Evolutionary conservation across 2,888 invertebrate species (phyloP), one percentile per base, ranked within the genome.

Genomic region (Philonicus albiceps): DNA sequence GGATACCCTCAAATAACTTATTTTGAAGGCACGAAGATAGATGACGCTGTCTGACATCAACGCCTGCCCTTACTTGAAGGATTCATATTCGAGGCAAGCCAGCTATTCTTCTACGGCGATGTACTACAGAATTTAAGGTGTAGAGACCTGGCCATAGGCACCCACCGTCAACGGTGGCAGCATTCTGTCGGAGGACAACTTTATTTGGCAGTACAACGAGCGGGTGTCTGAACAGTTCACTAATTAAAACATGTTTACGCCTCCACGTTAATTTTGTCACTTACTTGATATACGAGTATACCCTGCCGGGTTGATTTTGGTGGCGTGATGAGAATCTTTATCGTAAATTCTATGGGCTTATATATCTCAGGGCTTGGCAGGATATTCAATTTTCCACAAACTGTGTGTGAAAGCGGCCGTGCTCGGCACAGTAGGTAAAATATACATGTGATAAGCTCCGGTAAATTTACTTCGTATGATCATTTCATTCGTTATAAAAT

Each of bases 191-290:
- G 19, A 8, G 76, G 40, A 76, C 76, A 76, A 76, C 40, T 76
- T 40, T 76, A 76, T 76, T 76, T 40, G 76, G 76, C 37, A 76
- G 76, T 43, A 37, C 40, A 76, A 76, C 76, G 34, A 76, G 43
- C 40, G 37, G 80, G 30, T 80, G 80, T 53, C 80, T 49, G 31
- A 80, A 80, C 43, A 80, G 80, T 80, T 43, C 53, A 53, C 80
- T 80, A 80, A 80, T 80, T 80, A 80, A 80, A 53, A 80, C 31
- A 80, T 80, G 80, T 80, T 80, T 80, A 16, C 80, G 53, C 80
- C 80, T 80, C 31, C 30, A 30, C 49, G 80, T 22, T 80, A 80
- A 80, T 80, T 80, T 49, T 80, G 80, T 80, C 80, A 76, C 76
- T 27, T 43, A 37, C 37, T 76, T 76, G 76, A 76, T 76, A 37